Conservation (phyloP, 2,797 vertebrate species). For the Calcarius lapponicus region DNA sequence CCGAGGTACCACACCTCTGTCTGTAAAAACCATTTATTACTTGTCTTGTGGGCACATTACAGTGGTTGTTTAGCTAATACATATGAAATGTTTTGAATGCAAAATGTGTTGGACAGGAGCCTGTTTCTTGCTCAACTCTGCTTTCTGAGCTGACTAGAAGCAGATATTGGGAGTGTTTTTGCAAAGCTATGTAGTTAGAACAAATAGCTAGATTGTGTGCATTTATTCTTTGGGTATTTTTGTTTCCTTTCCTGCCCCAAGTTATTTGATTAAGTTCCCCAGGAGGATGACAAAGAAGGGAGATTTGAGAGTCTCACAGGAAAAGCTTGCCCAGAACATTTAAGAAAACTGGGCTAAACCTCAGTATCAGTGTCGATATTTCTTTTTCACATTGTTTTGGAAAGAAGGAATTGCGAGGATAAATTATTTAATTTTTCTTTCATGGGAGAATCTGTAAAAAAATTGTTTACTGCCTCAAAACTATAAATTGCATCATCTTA, state of each 20-base stretch:
- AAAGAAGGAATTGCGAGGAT: background rate
- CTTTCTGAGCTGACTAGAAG: background rate
- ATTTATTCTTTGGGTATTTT: background rate
- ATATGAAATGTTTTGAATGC: background rate
- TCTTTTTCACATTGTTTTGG: background rate
- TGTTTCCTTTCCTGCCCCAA: background rate
- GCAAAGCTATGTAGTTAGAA: background rate
- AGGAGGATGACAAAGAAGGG: background rate
- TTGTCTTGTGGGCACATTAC: background rate
- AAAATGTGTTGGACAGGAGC: background rate
- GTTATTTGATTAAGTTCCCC: background rate
- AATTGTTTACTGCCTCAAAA: background rate
- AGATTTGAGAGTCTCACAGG: background rate
- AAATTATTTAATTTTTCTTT: background rate
- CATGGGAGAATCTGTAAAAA: background rate
- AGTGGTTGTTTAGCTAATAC: background rate
- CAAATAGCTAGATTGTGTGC: background rate
- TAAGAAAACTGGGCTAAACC: background rate
- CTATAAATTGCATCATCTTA: background rate
- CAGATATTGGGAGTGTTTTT: background rate
- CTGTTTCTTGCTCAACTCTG: background rate
- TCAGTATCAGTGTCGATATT: background rate
- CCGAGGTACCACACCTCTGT: accelerated
- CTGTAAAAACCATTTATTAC: background rate
- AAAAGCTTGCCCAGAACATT: background rate